Conservation (phyloP, 2,113 vertebrate genomes). For the Rhinoderma darwinii region DNA sequence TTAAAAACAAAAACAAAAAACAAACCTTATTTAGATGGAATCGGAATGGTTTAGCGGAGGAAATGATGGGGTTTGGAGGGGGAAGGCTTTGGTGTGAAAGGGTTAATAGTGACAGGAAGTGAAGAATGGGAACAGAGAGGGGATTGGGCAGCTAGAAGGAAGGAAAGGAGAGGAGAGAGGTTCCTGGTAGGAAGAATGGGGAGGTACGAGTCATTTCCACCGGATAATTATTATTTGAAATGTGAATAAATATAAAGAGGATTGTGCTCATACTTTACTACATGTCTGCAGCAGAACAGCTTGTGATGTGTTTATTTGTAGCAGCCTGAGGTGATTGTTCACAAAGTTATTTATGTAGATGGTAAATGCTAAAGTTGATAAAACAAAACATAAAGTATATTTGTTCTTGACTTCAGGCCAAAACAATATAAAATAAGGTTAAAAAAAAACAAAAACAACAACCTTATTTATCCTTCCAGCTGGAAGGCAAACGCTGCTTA, state of each 20-base stretch:
- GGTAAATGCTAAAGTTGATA: slow-evolving; percentile 26
- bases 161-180: neutral
- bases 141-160: neutral
- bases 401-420: neutral
- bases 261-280: neutral
- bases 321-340: neutral
- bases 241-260: neutral
- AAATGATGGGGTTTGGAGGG: too few relatives aligned
- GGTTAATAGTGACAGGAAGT: too few relatives aligned
- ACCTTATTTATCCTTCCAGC: neutral
- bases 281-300: neutral
- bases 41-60: too few relatives aligned
- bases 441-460: too few relatives aligned
- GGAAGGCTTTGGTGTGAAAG: too few relatives aligned
- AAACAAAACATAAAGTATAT: neutral
- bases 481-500: neutral
- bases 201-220: neutral
- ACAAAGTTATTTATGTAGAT: neutral
- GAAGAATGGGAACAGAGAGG: too few relatives aligned
- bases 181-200: neutral
- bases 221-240: neutral
- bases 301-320: neutral
- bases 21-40: too few relatives aligned
- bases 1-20: too few relatives aligned
- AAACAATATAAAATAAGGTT: neutral